phyloP scores from a whole-genome alignment of 1,140 invertebrate genomes.

The Aporrectodea caliginosa region DNA sequence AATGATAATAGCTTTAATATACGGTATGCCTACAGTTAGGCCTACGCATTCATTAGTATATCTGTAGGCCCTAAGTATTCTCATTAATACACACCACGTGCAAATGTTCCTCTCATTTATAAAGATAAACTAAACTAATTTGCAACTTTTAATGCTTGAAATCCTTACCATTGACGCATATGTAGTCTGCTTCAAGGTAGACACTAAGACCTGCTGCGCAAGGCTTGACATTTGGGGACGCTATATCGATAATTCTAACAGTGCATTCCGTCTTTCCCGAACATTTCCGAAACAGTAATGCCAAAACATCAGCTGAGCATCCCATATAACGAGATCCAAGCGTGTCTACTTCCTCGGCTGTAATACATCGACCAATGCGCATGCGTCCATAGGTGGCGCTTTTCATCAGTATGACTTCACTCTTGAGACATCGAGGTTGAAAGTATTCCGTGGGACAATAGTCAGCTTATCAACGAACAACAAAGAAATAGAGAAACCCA shows the following conservation, averaged over 20 bases:
- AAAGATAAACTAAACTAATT: not conserved
- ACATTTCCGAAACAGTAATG: not conserved
- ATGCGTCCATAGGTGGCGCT: conserved; percentile 11
- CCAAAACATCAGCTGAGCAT: not conserved
- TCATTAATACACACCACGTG: not conserved
- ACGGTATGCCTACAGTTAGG: no score
- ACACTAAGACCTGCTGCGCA: not conserved
- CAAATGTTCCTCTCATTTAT: not conserved
- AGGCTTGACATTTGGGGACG: not conserved
- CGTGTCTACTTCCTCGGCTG: conserved; percentile 1
- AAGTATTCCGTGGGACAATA: conserved; percentile 13
- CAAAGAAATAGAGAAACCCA: no score
- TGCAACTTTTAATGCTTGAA: no score
- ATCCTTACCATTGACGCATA: conserved; percentile 9
- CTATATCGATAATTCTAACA: not conserved
- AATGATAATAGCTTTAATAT: no score
- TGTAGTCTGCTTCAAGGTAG: conserved; percentile 13
- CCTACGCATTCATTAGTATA: no score
- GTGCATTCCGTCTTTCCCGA: conserved; percentile 1
- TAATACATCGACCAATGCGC: conserved; percentile 16
- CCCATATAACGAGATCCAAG: not conserved
- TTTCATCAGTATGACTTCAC: conserved; percentile 12
- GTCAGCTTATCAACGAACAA: no score
- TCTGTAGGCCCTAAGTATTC: no score
- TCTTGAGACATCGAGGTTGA: conserved; percentile 11